phyloP scores from a whole-genome alignment of 2,113 vertebrate genomes.

The Butorides virescens region DNA sequence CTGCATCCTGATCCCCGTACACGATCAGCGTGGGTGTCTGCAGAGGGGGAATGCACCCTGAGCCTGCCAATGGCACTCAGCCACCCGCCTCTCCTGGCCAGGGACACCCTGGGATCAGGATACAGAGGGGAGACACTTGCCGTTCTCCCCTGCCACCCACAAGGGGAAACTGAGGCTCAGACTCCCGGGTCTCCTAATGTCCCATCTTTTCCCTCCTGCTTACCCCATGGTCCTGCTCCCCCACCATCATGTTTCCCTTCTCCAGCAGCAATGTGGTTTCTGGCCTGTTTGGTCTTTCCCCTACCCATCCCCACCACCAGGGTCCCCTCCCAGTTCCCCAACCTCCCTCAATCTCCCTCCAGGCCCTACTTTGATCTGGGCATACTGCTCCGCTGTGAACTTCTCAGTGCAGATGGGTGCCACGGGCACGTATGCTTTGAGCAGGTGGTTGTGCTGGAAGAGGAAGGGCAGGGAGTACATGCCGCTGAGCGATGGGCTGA shows the following conservation, averaged over 20 bases:
- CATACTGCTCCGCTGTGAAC: constrained; percentile 81
- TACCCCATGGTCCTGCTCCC: background rate
- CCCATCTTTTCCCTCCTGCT: background rate
- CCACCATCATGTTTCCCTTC: background rate
- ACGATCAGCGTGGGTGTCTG: constrained; percentile 88
- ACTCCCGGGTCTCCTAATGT: background rate
- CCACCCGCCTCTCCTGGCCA: background rate
- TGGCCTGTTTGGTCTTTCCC: background rate
- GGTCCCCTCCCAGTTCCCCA: background rate
- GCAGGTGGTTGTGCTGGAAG: constrained; percentile 75
- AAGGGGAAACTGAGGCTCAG: background rate
- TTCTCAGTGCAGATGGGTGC: constrained; percentile 97
- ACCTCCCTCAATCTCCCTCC: background rate
- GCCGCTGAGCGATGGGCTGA: constrained; percentile 95
- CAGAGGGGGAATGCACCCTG: background rate
- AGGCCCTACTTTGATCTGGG: constrained; percentile 79
- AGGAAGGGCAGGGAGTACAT: constrained; percentile 96
- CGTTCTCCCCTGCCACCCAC: background rate
- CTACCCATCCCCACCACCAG: accelerated
- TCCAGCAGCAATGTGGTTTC: background rate
- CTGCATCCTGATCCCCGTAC: constrained; percentile 88
- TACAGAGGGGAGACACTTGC: background rate
- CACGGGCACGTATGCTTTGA: constrained; percentile 88
- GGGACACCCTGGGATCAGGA: background rate
- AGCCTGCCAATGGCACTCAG: background rate